Base-by-base conservation (phyloP, 1,140 invertebrate species). In the Cheumatopsyche charites region DNA sequence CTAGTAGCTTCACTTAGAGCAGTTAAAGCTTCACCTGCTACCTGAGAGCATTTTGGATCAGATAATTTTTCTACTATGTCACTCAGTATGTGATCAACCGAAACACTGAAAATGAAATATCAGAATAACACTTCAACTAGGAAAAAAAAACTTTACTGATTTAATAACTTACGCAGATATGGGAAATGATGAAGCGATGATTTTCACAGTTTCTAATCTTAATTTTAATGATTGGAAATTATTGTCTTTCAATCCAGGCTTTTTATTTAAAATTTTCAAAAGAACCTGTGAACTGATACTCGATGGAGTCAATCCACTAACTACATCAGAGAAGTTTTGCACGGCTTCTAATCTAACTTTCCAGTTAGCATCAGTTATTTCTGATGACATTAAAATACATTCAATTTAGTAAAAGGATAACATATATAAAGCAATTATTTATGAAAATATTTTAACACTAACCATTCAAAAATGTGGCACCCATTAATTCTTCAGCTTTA, bases 151-250 rank as follows among this genome's bases (percentile, higher is more conserved):
- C 19, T 12, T 1, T 63, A 66, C n/a, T n/a, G n/a, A n/a, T n/a
- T n/a, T n/a, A n/a, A n/a, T 36, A 9, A 82, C 82, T 84, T 83
- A 90, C 84, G 84, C 87, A 1, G 91, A 89, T 75, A 94, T 86
- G 0, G 88, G 84, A 76, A 90, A 90, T 77, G 90, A 92, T 79
- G 94, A 90, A 0, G 92, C 91, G 15, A 96, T 84, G 70, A 87
- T 86, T 77, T 91, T 91, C 6, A 96, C 85, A 11, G 91, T 86
- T 74, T 96, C 94, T 9, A 97, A 79, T 75, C 91, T 89, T 1
- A 90, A 82, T 80, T 95, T 95, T n/a, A 96, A 81, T 11, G 96
- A 94, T 87, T 97, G 94, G 72, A 96, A 94, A 82, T 97, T 97
- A 63, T 91, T 96, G 77, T 97, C 95, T 78, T 95, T 96, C 0